Conservation (phyloP, 2,797 vertebrate genomes). For the Synaphobranchus kaupii region DNA sequence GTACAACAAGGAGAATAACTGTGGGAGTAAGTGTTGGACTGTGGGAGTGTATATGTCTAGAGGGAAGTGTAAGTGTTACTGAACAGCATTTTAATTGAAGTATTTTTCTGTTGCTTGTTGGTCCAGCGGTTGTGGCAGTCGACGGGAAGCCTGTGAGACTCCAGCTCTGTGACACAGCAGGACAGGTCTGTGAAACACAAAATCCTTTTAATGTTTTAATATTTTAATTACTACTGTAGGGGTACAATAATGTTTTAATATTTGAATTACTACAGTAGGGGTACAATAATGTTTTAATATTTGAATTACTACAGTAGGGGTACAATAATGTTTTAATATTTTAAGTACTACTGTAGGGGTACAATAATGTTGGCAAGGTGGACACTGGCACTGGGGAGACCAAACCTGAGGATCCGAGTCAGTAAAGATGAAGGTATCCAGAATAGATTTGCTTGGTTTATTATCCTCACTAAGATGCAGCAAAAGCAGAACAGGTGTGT, state of each 20-base stretch:
- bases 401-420: background rate
- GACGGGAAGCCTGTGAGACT: constrained; percentile 93
- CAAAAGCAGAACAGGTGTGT: background rate
- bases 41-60: too few relatives aligned
- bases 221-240: constrained; percentile 24
- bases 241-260: constrained; percentile 26
- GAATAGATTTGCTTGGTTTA: constrained; percentile 20
- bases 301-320: constrained; percentile 21
- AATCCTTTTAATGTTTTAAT: constrained; percentile 18
- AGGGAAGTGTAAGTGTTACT: too few relatives aligned
- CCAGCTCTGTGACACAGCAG: constrained; percentile 97
- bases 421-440: constrained; percentile 25
- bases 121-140: constrained; percentile 84
- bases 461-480: background rate
- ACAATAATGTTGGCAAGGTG: constrained; percentile 37
- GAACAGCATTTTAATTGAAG: background rate
- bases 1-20: background rate
- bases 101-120: constrained; percentile 29
- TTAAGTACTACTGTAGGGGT: constrained; percentile 19
- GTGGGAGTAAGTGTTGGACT: background rate
- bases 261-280: constrained; percentile 23
- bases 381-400: constrained; percentile 36
- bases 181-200: constrained; percentile 80
- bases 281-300: background rate
- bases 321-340: constrained; percentile 14